Conservation (phyloP, 2,113 vertebrate species). For the Forbesichthys agassizii region DNA sequence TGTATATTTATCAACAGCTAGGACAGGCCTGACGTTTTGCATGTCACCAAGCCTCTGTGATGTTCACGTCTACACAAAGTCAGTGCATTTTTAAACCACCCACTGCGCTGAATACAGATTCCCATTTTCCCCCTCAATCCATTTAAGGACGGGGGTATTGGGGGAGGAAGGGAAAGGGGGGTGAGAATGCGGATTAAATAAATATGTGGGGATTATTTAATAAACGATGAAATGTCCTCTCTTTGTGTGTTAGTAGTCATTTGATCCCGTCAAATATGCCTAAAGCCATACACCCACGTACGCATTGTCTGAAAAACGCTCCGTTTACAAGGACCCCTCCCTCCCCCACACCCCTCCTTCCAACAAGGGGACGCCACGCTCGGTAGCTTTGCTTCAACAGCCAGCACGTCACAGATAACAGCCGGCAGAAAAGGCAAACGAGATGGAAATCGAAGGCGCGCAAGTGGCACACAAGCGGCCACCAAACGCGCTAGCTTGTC, state of each 20-base stretch:
- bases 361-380: constrained; percentile 34
- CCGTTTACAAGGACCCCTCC: constrained; percentile 38
- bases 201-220: constrained; percentile 76
- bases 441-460: background rate
- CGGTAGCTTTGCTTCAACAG: constrained; percentile 43
- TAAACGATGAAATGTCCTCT: constrained; percentile 70
- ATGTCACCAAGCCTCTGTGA: constrained; percentile 62
- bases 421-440: constrained; percentile 30
- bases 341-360: constrained; percentile 9
- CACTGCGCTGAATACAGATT: constrained; percentile 65
- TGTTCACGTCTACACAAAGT: constrained; percentile 71
- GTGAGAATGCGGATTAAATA: constrained; percentile 71
- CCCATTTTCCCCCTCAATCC: constrained; percentile 63
- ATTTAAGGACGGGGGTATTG: constrained; percentile 18
- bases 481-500: no score
- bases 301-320: constrained; percentile 61
- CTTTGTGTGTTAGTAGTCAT: constrained; percentile 64
- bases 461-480: background rate
- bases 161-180: constrained; percentile 2
- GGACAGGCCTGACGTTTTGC: constrained; percentile 55
- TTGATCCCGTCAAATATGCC: constrained; percentile 78
- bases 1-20: constrained; percentile 32
- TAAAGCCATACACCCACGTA: constrained; percentile 74
- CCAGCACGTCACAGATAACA: constrained; percentile 8
- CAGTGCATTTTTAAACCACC: constrained; percentile 63